Base-by-base conservation (phyloP, 2,888 invertebrate genomes). In the Morpho helenor region DNA sequence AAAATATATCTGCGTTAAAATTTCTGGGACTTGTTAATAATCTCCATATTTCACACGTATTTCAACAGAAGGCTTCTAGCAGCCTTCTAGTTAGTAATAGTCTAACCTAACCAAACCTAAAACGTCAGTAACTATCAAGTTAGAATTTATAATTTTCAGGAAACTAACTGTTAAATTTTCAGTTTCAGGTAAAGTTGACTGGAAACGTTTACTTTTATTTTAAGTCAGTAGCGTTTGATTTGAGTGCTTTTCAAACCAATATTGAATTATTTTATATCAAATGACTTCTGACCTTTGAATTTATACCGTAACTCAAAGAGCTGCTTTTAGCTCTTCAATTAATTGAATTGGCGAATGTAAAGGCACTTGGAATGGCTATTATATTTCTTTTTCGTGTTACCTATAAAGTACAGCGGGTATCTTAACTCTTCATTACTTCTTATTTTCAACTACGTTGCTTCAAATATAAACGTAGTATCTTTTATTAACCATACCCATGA, bases 281-380 rank as follows among this genome's bases (percentile, higher is more conserved):
- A 22, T 48, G 57, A 56, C 55, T 47, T 48, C 48, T 45, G 58
- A 60, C 51, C 61, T 62, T 59, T 58, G 47, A 52, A 52, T 48
- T 49, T 57, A 53, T 59, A 43, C n/a, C 45, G 46, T 45, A 16
- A 60, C 66, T 73, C 68, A 77, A 77, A 79, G 71, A 69, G 52
- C 67, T 65, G 69, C 74, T 74, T 73, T 75, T 62, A 72, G 68
- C 64, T 70, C 31, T 66, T 60, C 61, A 68, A 75, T 76, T 76
- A 68, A 77, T 77, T 77, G 68, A 75, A 73, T 68, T 67, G 62
- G 56, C 50, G 49, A 61, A 53, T 40, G 22, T 53, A 41, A 46
- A 47, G 22, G 46, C 16, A 53, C 16, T 16, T 22, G 7, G 46
- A 8, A 52, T 44, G 43, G 23, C n/a, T 31, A 23, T 49, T 41